Percentiles rank a stretch among this genome's conserved stretches.
phyloP scores from a whole-genome alignment of 2,797 vertebrate species.

The Atherinosoma microstoma region DNA sequence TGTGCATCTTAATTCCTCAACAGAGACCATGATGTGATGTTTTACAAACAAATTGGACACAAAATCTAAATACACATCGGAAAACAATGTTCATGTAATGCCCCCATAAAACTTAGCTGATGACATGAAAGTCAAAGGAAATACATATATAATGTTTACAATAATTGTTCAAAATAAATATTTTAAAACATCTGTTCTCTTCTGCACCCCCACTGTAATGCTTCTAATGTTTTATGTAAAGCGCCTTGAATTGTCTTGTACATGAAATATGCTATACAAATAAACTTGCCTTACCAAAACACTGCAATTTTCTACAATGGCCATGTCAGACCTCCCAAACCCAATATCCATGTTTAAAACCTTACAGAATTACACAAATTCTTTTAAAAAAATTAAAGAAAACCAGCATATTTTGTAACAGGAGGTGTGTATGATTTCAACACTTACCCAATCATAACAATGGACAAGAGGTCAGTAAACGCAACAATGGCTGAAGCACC shows the following conservation, averaged over 20 bases:
- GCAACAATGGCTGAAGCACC: background rate
- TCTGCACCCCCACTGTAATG: too few species aligned
- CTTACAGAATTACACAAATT: background rate
- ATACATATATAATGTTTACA: background rate
- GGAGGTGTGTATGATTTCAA: background rate
- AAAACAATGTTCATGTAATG: background rate
- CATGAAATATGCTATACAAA: too few species aligned
- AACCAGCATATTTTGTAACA: background rate
- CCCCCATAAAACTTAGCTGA: too few species aligned
- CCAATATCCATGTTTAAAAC: background rate
- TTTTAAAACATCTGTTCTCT: background rate
- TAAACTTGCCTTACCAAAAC: background rate
- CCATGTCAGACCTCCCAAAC: background rate
- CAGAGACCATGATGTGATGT: background rate
- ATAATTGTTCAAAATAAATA: background rate
- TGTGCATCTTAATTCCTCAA: background rate
- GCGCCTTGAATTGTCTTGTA: too few species aligned
- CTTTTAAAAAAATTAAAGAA: background rate
- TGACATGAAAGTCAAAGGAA: too few species aligned
- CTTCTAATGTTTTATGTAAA: too few species aligned
- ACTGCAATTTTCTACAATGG: background rate
- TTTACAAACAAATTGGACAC: background rate
- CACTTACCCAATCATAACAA: background rate
- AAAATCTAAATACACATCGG: background rate
- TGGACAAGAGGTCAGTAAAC: background rate